These are phyloP conservation scores for Hephaestus fuliginosus DNA, from an alignment of 2,797 vertebrate species.

Conservation along the genomic window DNA sequence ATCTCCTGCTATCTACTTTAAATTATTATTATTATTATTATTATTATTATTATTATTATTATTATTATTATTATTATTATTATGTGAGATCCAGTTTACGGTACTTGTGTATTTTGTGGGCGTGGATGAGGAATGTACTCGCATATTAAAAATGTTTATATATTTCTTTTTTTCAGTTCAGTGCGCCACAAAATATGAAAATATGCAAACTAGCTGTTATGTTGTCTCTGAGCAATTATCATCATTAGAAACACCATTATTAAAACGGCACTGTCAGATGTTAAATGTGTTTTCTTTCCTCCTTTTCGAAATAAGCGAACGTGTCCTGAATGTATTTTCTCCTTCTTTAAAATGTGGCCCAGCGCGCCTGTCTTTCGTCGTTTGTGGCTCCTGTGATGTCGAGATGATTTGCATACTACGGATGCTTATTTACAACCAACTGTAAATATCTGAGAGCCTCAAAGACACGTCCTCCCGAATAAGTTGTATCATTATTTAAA, in stretches of 20 bases:
- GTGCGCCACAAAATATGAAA: background rate
- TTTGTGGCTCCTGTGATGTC: constrained; percentile 11
- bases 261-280: constrained; percentile 9
- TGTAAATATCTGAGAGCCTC: constrained; percentile 1
- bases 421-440: constrained; percentile 15
- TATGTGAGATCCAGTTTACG: background rate
- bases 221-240: constrained; percentile 10
- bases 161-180: background rate
- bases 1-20: constrained; percentile 6
- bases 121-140: constrained; percentile 19
- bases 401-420: constrained; percentile 16
- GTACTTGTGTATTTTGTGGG: constrained; percentile 44
- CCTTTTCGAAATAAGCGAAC: background rate
- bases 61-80: too few relatives aligned
- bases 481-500: constrained; percentile 5
- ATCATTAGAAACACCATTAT: constrained; percentile 22
- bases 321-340: constrained; percentile 2
- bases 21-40: constrained; percentile 13
- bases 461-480: background rate
- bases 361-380: background rate
- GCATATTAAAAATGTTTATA: background rate
- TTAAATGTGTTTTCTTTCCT: constrained; percentile 4
- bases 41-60: background rate
- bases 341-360: background rate
- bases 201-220: constrained; percentile 29